Base-by-base conservation (phyloP, 64 coral and sea anemone genomes). In the Porites lutea region DNA sequence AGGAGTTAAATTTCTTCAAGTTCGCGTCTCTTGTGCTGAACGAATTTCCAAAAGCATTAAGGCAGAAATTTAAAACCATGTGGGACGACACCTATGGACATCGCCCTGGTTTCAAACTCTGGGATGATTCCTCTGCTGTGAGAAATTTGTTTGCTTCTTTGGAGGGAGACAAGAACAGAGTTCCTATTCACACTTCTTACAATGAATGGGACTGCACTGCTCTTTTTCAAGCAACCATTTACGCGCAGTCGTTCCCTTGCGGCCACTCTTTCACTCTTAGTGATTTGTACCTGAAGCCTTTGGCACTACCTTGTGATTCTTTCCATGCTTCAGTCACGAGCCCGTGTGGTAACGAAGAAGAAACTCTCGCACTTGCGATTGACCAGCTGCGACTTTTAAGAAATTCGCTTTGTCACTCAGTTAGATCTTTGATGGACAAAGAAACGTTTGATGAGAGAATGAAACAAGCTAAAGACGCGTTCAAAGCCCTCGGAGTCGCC, bases 181-280 rank as follows among this genome's bases (percentile, higher is more conserved):
- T 83, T 18, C 59, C 59, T 6, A 48, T 57, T 3, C 2, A 46
- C 59, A 3, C 16, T 0, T 83, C 79, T 5, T 63, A 54, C 16
- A 47, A 79, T 18, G 77, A 79, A 48, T 79, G 77, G 77, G 77
- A 79, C 53, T 79, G 77, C 51, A 65, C 59, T 8, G 59, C 3
- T 46, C 22, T 83, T 1, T 83, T 83, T 46, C 16, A 83, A 27
- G 79, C 79, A 2, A 86, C 44, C 0, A 86, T 86, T 68, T 86
- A 46, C 43, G 43, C 82, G 2, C 7, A 18, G 82, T 67, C 82
- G 8, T 51, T 67, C 61, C 9, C 37, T 14, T 6, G 48, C 20
- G 15, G 52, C 46, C 0, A 52, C 22, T 37, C 27, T 37, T 43
- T 7, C 8, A 72, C 70, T 5, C 70, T 72, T 15, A n/a, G 8